Percentiles rank a stretch among this genome's conserved stretches.
phyloP scores from a whole-genome alignment of 2,888 invertebrate genomes.

The Syrphus vitripennis region DNA sequence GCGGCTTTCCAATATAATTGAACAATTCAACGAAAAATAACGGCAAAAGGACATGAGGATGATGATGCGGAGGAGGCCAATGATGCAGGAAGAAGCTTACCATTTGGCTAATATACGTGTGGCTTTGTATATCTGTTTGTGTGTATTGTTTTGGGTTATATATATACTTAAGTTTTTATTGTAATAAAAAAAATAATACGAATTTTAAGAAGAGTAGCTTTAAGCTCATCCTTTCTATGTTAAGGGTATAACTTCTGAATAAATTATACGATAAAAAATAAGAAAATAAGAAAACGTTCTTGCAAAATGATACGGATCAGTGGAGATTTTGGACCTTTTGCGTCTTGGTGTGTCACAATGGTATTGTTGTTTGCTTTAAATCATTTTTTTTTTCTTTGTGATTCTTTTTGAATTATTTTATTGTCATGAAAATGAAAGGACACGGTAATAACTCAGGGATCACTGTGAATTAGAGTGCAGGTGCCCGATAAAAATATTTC shows the following conservation, averaged over 20 bases:
- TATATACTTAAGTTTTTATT: conserved; percentile 25
- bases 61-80: conserved; percentile 4
- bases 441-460: conserved; percentile 24
- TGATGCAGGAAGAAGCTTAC: conserved; percentile 15
- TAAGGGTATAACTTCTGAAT: conserved; percentile 36
- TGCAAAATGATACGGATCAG: conserved; percentile 20
- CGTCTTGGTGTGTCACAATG: not conserved
- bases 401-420: conserved; percentile 4
- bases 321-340: not conserved
- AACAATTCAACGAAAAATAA: conserved; percentile 48
- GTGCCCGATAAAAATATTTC: conserved; percentile 12
- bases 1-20: conserved; percentile 34
- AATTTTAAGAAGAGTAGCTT: not conserved
- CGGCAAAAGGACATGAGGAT: conserved; percentile 51
- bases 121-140: conserved; percentile 31
- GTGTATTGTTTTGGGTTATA: conserved; percentile 31
- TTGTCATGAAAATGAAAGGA: conserved; percentile 16
- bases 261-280: not conserved
- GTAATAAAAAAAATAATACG: conserved; percentile 21
- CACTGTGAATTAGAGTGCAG: not conserved
- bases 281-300: not conserved
- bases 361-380: not conserved
- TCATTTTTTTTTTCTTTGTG: not conserved
- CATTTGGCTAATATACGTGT: conserved; percentile 10
- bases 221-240: not conserved